phyloP scores from a whole-genome alignment of 1,140 invertebrate genomes.

The Orussus abietinus region DNA sequence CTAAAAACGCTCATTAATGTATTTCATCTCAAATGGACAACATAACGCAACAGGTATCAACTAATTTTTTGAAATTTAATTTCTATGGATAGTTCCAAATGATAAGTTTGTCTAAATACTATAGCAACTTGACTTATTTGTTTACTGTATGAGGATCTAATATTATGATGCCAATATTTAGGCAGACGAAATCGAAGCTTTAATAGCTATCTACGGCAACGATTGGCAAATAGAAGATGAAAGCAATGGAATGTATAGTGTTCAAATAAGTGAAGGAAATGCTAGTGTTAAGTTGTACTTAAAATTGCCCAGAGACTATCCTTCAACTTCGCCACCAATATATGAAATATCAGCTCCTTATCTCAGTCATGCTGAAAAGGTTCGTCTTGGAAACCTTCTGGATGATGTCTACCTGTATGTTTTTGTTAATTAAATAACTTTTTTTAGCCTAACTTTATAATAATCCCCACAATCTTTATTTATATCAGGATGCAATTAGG shows the following conservation, averaged over 20 bases:
- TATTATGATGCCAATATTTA: too few species aligned
- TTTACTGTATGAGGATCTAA: too few species aligned
- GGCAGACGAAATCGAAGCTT: slow-evolving; percentile 71
- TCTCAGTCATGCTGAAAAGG: slow-evolving; percentile 59
- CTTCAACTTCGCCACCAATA: slow-evolving; percentile 60
- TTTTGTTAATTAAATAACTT: slow-evolving; percentile 20
- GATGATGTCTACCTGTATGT: slow-evolving; percentile 68
- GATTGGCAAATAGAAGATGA: slow-evolving; percentile 66
- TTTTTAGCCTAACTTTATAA: slow-evolving; percentile 15
- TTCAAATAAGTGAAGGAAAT: slow-evolving; percentile 53
- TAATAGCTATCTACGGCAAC: slow-evolving; percentile 70
- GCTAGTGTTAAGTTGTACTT: slow-evolving; percentile 58
- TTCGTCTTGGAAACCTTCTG: slow-evolving; percentile 55
- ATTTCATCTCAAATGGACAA: slow-evolving; percentile 26
- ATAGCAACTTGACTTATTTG: slow-evolving; percentile 5
- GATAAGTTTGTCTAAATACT: background rate
- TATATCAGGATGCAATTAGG: slow-evolving; percentile 12
- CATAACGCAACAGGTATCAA: slow-evolving; percentile 20
- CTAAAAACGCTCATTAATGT: too few species aligned
- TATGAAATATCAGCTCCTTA: slow-evolving; percentile 73
- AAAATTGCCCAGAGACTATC: slow-evolving; percentile 63
- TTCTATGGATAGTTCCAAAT: background rate
- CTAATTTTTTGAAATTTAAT: background rate
- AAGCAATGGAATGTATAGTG: slow-evolving; percentile 55
- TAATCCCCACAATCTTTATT: slow-evolving; percentile 17